A percentile compares a stretch with the other conserved stretches of the same genome.
These are phyloP conservation scores for Limosa lapponica DNA, from an alignment of 2,797 vertebrate species.

Conservation along the genomic window DNA sequence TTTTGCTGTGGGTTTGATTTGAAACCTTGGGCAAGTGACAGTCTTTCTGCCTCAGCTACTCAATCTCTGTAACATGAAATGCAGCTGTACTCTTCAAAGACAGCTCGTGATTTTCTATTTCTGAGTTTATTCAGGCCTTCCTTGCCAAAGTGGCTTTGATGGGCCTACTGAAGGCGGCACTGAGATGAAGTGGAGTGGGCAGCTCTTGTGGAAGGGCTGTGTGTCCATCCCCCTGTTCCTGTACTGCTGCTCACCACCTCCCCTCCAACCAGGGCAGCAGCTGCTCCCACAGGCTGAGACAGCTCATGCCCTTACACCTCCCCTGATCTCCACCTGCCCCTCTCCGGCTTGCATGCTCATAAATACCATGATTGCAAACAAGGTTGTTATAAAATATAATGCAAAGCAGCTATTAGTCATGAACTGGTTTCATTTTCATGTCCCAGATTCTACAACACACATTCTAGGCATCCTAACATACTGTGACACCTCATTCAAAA, in stretches of 20 bases:
- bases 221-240: rapidly evolving
- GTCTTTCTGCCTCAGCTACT: background rate
- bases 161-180: background rate
- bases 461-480: background rate
- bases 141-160: background rate
- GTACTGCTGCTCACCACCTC: rapidly evolving
- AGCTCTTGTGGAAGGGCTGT: rapidly evolving
- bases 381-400: background rate
- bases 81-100: background rate
- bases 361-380: background rate
- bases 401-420: background rate
- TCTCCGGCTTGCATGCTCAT: background rate
- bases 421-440: background rate
- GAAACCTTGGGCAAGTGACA: background rate
- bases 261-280: rapidly evolving
- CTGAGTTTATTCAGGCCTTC: background rate
- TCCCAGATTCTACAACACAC: background rate
- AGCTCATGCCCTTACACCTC: background rate
- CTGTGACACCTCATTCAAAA: background rate
- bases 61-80: background rate
- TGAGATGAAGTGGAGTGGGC: background rate
- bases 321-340: background rate
- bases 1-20: constrained; percentile 5
- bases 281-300: background rate
- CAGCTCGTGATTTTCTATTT: background rate